Evolutionary conservation across 2,113 vertebrate species (phyloP), one percentile per base, ranked within the genome.

Genomic region (Mirza zaza): DNA sequence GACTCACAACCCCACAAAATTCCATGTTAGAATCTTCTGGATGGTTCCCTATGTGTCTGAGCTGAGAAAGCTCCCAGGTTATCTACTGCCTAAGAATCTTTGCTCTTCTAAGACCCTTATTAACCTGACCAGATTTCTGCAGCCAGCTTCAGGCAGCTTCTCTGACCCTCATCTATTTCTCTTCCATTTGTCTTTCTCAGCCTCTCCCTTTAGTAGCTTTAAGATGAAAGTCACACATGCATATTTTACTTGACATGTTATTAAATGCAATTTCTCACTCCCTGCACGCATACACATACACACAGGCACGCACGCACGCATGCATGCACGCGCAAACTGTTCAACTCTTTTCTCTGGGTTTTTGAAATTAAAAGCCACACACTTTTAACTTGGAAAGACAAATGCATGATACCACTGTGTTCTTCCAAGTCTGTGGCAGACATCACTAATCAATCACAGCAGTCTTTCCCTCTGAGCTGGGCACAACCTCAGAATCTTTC

Each of bases 391-490:
- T 92, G 85, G 36, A 87, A 91, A 94, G 84, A 94, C 57, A 36
- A 83, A 50, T 59, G 20, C 18, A 13, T 71, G 82, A 48, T 65
- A 50, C 42, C 50, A 32, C 13, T 29, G 21, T 48, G 79, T 36
- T 39, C 7, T n/a, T 45, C 86, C 65, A 50, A 55, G 50, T 45
- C 85, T 6, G 0, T 32, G 32, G 45, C 32, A 90, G 68, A 77
- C 81, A 94, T 95, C 27, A 36, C 85, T 63, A 42, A 90, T 91
- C 91, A 90, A 63, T 94, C 93, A 92, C 50, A n/a, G 57, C 85
- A 59, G 55, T 92, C 42, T 67, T 32, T 92, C 36, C 42, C 48
- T 21, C 68, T 61, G 84, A 83, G 76, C 50, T 39, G 61, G 36
- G 80, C 27, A 29, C 25, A 61, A 50, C 48, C 48, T 79, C 90